phyloP scores from a whole-genome alignment of 1,140 invertebrate species.

The Bombus waltoni region DNA sequence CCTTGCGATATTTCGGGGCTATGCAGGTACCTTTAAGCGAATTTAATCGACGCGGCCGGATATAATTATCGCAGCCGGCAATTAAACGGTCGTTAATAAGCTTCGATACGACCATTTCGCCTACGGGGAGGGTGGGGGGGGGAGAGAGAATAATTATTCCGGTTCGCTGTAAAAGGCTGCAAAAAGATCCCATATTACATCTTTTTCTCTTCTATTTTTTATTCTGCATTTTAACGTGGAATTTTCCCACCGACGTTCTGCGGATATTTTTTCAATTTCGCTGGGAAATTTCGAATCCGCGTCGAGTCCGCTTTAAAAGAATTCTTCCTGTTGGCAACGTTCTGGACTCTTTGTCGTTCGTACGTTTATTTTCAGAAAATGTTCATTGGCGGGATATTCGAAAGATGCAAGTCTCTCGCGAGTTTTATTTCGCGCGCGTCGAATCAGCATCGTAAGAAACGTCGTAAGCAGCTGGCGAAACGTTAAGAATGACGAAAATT shows the following conservation, averaged over 20 bases:
- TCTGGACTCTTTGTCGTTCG: too few species aligned
- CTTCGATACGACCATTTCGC: background rate
- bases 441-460: background rate
- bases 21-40: background rate
- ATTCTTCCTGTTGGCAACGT: too few species aligned
- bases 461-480: background rate
- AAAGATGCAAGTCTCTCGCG: too few species aligned
- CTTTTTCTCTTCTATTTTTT: background rate
- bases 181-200: background rate
- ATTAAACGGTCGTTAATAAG: conserved; percentile 22
- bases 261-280: too few species aligned
- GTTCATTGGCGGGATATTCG: too few species aligned
- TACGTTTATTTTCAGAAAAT: too few species aligned
- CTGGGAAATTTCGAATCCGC: too few species aligned
- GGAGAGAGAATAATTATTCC: background rate
- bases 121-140: background rate
- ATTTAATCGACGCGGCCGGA: conserved; percentile 2
- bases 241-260: too few species aligned
- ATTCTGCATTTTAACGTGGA: too few species aligned
- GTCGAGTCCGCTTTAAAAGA: too few species aligned
- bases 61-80: conserved; percentile 7
- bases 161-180: background rate
- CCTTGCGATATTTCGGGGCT: background rate
- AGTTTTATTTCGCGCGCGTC: too few species aligned
- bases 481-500: background rate